Conservation (phyloP, 2,113 vertebrate genomes). For the Ciconia boyciana region DNA sequence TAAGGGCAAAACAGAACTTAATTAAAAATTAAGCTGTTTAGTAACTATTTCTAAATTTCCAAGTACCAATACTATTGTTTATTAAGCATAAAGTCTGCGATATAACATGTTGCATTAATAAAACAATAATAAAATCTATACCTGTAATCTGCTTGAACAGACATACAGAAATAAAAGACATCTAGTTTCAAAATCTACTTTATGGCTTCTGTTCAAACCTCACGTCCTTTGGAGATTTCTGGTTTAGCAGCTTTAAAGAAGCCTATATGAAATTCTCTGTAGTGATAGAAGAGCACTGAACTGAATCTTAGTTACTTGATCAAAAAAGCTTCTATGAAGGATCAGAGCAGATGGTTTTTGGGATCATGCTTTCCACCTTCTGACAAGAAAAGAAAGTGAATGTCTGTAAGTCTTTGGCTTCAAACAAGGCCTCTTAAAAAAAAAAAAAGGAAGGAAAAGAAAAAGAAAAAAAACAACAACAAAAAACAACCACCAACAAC, state of each 20-base stretch:
- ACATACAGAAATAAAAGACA: not conserved
- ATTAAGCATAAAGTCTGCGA: not conserved
- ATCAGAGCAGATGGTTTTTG: not conserved
- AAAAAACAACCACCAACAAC: not conserved
- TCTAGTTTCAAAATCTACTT: not conserved
- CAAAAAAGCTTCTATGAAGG: not conserved
- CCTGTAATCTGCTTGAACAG: not conserved
- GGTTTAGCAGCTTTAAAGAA: not conserved
- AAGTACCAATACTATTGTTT: not conserved
- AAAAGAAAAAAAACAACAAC: not conserved
- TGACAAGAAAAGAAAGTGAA: not conserved
- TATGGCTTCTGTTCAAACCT: not conserved
- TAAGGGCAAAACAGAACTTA: not conserved
- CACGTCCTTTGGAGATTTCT: not conserved
- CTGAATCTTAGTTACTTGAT: not conserved
- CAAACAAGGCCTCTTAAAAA: not conserved
- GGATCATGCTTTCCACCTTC: not conserved
- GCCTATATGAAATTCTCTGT: not conserved
- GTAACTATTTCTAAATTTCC: not conserved
- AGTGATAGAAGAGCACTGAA: not conserved
- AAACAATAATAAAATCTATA: not conserved
- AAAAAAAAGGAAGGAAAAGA: not conserved
- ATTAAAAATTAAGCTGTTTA: not conserved
- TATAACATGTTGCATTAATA: not conserved
- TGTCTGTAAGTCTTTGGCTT: not conserved